Percentiles rank a stretch among this genome's conserved stretches.
Conservation (phyloP, 2,797 vertebrate genomes). For the Psittacula echo region DNA sequence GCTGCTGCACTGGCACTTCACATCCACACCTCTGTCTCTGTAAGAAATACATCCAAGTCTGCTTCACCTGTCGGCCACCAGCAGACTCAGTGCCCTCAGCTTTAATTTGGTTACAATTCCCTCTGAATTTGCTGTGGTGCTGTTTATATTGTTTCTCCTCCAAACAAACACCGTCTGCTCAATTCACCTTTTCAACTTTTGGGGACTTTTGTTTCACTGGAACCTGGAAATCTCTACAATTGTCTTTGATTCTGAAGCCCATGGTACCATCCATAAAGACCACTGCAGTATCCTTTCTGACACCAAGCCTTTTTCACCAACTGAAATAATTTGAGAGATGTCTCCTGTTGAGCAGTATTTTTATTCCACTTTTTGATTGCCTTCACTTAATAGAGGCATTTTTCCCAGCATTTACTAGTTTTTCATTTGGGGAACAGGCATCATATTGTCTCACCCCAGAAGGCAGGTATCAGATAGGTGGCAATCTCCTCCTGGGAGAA, state of each 20-base stretch:
- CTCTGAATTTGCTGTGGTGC: background rate
- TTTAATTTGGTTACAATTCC: background rate
- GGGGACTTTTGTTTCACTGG: background rate
- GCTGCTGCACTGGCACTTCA: background rate
- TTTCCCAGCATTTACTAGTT: background rate
- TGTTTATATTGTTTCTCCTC: background rate
- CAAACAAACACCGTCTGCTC: background rate
- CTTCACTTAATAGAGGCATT: background rate
- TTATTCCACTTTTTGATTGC: conserved; percentile 1
- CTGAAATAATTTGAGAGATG: background rate
- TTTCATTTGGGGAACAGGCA: background rate
- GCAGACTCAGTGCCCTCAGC: background rate
- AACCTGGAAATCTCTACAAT: background rate
- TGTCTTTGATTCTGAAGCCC: background rate
- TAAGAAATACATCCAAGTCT: background rate
- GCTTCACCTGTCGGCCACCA: background rate
- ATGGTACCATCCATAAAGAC: background rate
- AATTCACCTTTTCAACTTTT: background rate
- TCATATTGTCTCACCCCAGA: background rate
- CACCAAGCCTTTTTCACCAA: background rate
- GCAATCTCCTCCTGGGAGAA: conserved; percentile 18
- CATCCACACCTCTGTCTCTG: background rate
- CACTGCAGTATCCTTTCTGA: background rate
- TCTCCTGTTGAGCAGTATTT: background rate
- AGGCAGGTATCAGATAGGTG: background rate